Conservation (phyloP, 1,140 invertebrate genomes). For the Zaprionus kolodkinae region DNA sequence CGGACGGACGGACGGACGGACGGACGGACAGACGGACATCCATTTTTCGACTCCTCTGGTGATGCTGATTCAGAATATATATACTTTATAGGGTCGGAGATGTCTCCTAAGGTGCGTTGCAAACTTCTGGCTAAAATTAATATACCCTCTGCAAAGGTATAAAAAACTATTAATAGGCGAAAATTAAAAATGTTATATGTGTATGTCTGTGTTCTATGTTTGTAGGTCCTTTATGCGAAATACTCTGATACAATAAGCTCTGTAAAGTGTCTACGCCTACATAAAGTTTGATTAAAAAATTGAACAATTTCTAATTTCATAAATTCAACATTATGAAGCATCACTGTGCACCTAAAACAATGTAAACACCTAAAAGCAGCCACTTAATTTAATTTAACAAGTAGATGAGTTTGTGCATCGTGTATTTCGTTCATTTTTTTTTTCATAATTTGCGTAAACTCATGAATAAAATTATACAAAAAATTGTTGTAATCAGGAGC, state of each 20-base stretch:
- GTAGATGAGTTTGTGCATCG: conserved; percentile 28
- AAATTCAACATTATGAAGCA: not conserved
- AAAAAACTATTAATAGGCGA: no score
- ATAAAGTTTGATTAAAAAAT: not conserved
- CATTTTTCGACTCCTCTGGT: no score
- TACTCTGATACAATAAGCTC: not conserved
- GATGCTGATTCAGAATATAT: no score
- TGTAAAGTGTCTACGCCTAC: not conserved
- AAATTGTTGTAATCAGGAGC: conserved; percentile 38
- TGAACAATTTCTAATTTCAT: not conserved
- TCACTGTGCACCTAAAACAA: not conserved
- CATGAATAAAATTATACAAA: conserved; percentile 52
- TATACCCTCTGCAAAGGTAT: no score
- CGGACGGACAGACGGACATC: no score
- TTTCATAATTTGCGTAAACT: conserved; percentile 41
- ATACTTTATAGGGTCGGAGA: no score
- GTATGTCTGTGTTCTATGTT: not conserved
- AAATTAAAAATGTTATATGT: no score
- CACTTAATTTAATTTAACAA: conserved; percentile 7
- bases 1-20: no score
- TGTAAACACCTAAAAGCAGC: not conserved
- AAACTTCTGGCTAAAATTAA: no score
- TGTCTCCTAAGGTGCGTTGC: no score
- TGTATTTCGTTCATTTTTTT: conserved; percentile 17
- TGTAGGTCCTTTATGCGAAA: not conserved